phyloP scores from a whole-genome alignment of 2,113 vertebrate genomes.

The Clarias batrachus region DNA sequence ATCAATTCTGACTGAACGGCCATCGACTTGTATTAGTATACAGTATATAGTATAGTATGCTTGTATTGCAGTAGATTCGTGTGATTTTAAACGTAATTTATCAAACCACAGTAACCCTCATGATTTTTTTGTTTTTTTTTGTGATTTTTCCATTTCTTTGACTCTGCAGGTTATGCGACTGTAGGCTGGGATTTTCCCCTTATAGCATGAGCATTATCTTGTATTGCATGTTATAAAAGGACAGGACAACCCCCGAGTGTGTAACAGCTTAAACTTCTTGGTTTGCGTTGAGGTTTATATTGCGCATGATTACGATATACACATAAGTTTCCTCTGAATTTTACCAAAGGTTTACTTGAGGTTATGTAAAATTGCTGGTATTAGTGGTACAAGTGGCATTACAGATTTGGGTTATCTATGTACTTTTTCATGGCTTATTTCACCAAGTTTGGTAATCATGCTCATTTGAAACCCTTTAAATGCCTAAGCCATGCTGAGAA shows the following conservation, averaged over 20 bases:
- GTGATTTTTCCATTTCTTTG: no score
- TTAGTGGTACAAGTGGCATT: neutral
- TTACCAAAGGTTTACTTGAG: neutral
- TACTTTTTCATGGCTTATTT: neutral
- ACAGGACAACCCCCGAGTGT: neutral
- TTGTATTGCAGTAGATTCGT: neutral
- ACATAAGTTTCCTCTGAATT: neutral
- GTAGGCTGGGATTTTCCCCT: neutral
- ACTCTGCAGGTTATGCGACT: neutral
- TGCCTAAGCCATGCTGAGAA: neutral
- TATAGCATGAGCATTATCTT: constrained; percentile 6
- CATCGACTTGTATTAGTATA: neutral
- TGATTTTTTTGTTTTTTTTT: neutral
- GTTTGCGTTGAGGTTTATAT: neutral
- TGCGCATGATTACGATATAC: neutral
- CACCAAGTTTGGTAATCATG: neutral
- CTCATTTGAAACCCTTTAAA: neutral
- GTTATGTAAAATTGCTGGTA: neutral
- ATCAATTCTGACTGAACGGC: neutral
- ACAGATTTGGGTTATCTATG: neutral
- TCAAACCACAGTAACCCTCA: neutral
- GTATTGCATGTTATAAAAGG: neutral
- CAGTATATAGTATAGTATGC: no score
- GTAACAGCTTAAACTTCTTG: no score
- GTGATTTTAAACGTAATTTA: neutral